These are phyloP conservation scores for Pitta sordida DNA, from an alignment of 2,113 vertebrate species.

Conservation along the genomic window DNA sequence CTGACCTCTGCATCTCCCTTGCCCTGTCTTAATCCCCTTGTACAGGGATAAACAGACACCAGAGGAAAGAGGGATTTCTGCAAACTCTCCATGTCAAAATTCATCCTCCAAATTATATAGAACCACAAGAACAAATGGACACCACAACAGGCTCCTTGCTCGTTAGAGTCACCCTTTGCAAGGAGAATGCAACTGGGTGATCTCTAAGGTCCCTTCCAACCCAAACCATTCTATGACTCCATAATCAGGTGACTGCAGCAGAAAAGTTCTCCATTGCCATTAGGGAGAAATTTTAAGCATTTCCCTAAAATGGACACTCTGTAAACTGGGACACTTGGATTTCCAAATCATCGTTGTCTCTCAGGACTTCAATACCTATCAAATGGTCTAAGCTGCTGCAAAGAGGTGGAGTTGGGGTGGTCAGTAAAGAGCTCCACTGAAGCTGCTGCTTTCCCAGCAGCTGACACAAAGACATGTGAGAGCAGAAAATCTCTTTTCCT, in stretches of 20 bases:
- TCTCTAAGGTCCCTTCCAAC: background rate
- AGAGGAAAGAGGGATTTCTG: background rate
- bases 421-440: background rate
- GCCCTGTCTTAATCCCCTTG: background rate
- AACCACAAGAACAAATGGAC: background rate
- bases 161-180: background rate
- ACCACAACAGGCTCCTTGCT: background rate
- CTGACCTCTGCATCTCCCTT: background rate
- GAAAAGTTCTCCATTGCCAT: background rate
- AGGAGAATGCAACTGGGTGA: background rate
- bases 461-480: background rate
- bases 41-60: background rate
- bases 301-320: background rate
- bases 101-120: background rate
- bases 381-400: background rate
- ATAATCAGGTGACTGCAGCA: background rate
- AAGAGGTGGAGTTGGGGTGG: background rate
- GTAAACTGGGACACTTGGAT: background rate
- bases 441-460: background rate
- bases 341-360: background rate
- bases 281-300: background rate
- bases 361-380: background rate
- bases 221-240: background rate
- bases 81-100: background rate
- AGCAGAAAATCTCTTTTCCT: background rate